phyloP scores from a whole-genome alignment of 2,113 vertebrate species.

The Leptosomus discolor region DNA sequence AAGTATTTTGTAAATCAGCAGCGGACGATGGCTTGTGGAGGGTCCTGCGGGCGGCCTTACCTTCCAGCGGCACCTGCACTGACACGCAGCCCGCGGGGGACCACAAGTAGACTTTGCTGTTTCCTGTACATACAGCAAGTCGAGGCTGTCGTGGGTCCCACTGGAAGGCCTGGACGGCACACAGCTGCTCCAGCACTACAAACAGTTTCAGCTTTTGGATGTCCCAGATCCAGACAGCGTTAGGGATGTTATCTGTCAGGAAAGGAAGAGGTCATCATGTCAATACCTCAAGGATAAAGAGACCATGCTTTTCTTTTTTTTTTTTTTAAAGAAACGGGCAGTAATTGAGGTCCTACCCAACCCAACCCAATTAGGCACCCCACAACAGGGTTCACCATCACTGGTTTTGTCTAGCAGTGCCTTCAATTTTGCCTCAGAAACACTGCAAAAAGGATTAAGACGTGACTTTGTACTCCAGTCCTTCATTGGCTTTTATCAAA shows the following conservation, averaged over 20 bases:
- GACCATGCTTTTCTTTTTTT: no score
- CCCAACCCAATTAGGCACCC: neutral
- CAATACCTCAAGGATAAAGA: neutral
- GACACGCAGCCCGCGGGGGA: conserved; percentile 85
- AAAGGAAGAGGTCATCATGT: neutral
- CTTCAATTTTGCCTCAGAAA: neutral
- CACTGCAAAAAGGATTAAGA: neutral
- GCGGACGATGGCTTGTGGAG: neutral
- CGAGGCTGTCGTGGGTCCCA: conserved; percentile 88
- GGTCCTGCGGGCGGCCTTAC: conserved; percentile 59
- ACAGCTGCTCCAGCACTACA: conserved; percentile 86
- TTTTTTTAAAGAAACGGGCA: neutral
- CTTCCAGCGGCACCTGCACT: conserved; percentile 86
- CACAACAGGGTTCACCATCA: neutral
- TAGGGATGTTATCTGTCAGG: conserved; percentile 85
- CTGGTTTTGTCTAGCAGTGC: neutral
- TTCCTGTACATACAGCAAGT: conserved; percentile 88
- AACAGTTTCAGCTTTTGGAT: conserved; percentile 81
- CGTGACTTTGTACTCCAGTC: neutral
- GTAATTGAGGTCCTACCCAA: neutral
- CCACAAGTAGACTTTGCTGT: conserved; percentile 86
- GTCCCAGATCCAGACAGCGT: conserved; percentile 91
- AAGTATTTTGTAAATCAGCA: fast-evolving
- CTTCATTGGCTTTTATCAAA: neutral
- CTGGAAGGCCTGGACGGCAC: conserved; percentile 81